phyloP scores from a whole-genome alignment of 2,113 vertebrate species.

The Mustela lutreola region DNA sequence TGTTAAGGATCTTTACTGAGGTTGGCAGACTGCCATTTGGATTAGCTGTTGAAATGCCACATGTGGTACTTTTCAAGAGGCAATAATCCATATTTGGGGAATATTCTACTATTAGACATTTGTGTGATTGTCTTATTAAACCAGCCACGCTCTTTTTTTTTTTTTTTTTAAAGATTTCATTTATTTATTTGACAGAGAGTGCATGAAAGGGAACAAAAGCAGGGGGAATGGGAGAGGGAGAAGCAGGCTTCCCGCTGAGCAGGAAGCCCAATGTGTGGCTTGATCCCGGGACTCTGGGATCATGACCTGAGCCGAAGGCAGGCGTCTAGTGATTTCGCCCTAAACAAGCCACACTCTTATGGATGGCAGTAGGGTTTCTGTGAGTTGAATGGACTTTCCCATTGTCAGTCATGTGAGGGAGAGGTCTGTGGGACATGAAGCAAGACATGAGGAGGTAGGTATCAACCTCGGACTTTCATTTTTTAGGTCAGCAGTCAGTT shows the following conservation, averaged over 20 bases:
- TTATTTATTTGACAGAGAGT: too few relatives aligned
- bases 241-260: too few relatives aligned
- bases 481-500: not conserved
- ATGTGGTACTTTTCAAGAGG: conserved; percentile 32
- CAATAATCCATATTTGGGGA: not conserved
- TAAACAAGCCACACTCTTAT: not conserved
- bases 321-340: too few relatives aligned
- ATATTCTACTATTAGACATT: not conserved
- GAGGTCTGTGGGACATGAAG: not conserved
- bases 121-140: not conserved
- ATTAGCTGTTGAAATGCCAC: not conserved
- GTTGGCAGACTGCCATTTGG: not conserved
- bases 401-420: not conserved
- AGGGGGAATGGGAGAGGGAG: too few relatives aligned
- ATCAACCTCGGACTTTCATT: not conserved
- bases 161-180: too few relatives aligned
- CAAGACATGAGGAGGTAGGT: not conserved
- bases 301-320: too few relatives aligned
- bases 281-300: too few relatives aligned
- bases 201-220: too few relatives aligned
- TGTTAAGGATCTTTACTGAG: not conserved
- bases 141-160: not conserved
- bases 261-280: too few relatives aligned
- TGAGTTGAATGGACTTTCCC: not conserved
- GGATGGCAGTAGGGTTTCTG: not conserved